phyloP scores from a whole-genome alignment of 2,888 invertebrate species.

The Drosophila picticornis region DNA sequence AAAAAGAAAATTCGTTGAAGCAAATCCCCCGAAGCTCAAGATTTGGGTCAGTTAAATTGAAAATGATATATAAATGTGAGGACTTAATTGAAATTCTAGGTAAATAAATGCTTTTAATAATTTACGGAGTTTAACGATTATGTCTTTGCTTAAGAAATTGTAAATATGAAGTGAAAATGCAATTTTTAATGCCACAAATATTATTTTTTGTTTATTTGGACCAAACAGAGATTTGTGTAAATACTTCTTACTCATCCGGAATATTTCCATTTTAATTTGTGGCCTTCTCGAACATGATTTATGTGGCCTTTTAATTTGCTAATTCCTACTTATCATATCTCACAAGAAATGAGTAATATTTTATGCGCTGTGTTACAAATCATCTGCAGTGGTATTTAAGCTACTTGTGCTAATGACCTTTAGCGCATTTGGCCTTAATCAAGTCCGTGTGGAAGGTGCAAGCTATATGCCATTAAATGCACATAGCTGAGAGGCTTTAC shows the following conservation, averaged over 20 bases:
- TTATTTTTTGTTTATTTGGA: not conserved
- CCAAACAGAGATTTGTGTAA: not conserved
- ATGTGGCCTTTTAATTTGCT: conserved; percentile 47
- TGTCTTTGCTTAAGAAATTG: not conserved
- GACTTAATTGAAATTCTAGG: not conserved
- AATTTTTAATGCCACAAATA: not conserved
- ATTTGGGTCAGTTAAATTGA: conserved; percentile 36
- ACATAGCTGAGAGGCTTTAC: conserved; percentile 71
- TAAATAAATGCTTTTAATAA: not conserved
- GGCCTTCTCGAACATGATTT: conserved; percentile 35
- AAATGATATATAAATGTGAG: not conserved
- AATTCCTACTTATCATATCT: conserved; percentile 35
- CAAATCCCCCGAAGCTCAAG: conserved; percentile 17
- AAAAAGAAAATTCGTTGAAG: conserved; percentile 33
- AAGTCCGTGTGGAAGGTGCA: conserved; percentile 42
- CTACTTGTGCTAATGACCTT: conserved; percentile 60
- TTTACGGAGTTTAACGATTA: not conserved
- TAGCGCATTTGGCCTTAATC: conserved; percentile 59
- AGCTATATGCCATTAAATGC: conserved; percentile 65
- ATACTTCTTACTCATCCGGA: not conserved
- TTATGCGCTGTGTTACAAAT: conserved; percentile 16
- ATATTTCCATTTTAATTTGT: conserved; percentile 12
- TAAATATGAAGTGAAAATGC: not conserved
- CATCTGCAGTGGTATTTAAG: conserved; percentile 38
- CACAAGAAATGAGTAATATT: conserved; percentile 38